Evolutionary conservation across 2,888 invertebrate genomes (phyloP).

Genomic region (Epinotia nisella): DNA sequence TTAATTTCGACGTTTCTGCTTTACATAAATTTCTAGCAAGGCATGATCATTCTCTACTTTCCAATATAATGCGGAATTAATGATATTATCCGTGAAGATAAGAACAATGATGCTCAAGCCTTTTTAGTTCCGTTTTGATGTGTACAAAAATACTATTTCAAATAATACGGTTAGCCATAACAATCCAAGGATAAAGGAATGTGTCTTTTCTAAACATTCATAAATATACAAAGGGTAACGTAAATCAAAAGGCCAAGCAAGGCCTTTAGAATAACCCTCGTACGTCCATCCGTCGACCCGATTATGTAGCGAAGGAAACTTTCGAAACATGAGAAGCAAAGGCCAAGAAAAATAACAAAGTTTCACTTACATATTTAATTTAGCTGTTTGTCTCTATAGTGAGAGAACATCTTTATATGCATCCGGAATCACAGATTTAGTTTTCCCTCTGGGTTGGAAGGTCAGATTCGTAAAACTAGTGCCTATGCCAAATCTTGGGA

Average conservation of each 20-base stretch:
- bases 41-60: too few relatives aligned
- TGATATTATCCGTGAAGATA: background rate
- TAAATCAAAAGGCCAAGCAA: slow-evolving; percentile 36
- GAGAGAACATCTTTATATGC: too few relatives aligned
- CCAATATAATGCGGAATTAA: background rate
- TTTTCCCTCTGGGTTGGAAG: too few relatives aligned
- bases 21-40: too few relatives aligned
- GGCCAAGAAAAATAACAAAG: background rate
- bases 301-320: slow-evolving; percentile 8
- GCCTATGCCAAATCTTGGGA: too few relatives aligned
- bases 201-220: slow-evolving; percentile 27
- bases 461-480: too few relatives aligned
- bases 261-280: slow-evolving; percentile 5
- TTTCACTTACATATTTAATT: slow-evolving; percentile 14
- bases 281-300: slow-evolving; percentile 20
- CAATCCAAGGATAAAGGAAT: slow-evolving; percentile 19
- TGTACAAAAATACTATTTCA: slow-evolving; percentile 9
- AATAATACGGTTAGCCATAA: slow-evolving; percentile 25
- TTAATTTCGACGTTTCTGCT: too few relatives aligned
- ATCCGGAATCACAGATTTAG: too few relatives aligned
- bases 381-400: background rate
- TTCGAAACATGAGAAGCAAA: slow-evolving; percentile 2
- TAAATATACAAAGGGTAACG: slow-evolving; percentile 38
- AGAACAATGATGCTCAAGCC: background rate
- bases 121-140: slow-evolving; percentile 13